Conservation (phyloP, 2,113 vertebrate species). For the Isurus oxyrinchus region DNA sequence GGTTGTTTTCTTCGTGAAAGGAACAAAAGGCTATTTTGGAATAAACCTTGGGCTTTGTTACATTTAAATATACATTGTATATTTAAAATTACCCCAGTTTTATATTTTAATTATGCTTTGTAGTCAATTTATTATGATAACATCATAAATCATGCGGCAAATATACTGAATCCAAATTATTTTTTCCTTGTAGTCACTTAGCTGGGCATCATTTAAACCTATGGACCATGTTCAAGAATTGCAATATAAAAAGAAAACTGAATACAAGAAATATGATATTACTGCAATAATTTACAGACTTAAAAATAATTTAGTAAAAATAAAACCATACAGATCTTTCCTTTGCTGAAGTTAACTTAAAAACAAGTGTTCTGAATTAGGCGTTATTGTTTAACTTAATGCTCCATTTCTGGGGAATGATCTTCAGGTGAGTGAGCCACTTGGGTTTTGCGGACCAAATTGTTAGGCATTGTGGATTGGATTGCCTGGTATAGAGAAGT, state of each 20-base stretch:
- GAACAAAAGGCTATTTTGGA: neutral
- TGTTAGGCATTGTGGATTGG: neutral
- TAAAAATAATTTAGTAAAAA: neutral
- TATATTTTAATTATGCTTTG: neutral
- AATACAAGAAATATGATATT: neutral
- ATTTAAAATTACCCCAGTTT: neutral
- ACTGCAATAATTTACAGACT: neutral
- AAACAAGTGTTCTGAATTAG: neutral
- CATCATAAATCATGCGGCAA: neutral
- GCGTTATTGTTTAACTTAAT: neutral
- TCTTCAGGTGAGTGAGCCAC: neutral
- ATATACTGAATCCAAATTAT: neutral
- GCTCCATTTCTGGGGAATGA: neutral
- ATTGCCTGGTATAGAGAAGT: neutral
- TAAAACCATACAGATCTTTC: neutral
- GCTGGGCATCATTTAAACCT: neutral
- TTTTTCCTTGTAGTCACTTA: neutral
- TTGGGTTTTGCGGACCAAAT: neutral
- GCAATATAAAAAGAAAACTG: neutral
- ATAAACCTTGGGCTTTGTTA: too few relatives aligned
- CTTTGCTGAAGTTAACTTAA: neutral
- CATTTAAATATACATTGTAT: too few relatives aligned
- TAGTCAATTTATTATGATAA: neutral
- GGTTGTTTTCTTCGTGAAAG: neutral
- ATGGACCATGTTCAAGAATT: neutral